Conservation (phyloP, 2,113 vertebrate genomes). For the Callocephalon fimbriatum region DNA sequence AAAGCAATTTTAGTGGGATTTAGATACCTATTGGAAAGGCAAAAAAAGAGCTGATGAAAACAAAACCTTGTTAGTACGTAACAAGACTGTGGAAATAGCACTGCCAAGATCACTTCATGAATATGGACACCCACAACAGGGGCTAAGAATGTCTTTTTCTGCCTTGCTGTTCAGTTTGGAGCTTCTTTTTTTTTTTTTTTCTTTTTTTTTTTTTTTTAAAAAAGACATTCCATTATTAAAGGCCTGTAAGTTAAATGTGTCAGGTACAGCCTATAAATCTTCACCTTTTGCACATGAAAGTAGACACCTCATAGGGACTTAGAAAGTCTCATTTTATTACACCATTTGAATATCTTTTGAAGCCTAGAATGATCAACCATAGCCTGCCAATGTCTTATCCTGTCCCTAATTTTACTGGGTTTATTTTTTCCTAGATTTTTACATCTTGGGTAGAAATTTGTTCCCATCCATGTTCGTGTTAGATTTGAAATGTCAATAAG, state of each 20-base stretch:
- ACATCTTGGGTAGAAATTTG: background rate
- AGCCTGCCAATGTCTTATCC: background rate
- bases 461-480: background rate
- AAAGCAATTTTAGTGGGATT: slow-evolving; percentile 16
- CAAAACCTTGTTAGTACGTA: background rate
- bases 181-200: background rate
- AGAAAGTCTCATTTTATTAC: background rate
- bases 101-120: background rate
- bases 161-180: background rate
- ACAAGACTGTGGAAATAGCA: background rate
- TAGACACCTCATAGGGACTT: background rate
- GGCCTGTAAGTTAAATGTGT: background rate
- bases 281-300: background rate
- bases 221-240: background rate
- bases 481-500: background rate
- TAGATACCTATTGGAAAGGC: background rate
- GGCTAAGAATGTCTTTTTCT: background rate
- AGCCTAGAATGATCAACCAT: background rate
- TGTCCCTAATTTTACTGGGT: background rate
- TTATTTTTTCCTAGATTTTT: background rate
- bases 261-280: background rate
- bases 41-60: slow-evolving; percentile 17
- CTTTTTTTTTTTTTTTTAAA: background rate
- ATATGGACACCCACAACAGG: background rate
- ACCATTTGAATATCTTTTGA: background rate